Percentiles rank a stretch among this genome's conserved stretches.
phyloP scores from a whole-genome alignment of 2,888 invertebrate genomes.

The Trichogramma dendrolimi region DNA sequence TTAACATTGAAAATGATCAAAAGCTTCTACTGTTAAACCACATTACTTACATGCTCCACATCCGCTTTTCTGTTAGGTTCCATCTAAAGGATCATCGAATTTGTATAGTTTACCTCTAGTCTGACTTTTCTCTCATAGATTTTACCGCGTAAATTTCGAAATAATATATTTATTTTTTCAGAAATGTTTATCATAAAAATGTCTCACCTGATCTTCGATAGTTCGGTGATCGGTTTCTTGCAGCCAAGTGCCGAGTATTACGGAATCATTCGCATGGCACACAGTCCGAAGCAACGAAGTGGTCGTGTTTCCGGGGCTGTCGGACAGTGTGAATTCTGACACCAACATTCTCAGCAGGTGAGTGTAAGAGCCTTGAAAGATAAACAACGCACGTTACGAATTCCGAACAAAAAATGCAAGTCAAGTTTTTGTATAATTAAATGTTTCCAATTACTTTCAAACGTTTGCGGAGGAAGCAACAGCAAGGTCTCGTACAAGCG shows the following conservation, averaged over 20 bases:
- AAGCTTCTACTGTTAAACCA: conserved; percentile 34
- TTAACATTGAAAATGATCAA: conserved; percentile 3
- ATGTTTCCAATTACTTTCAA: conserved; percentile 61
- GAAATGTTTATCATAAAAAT: conserved; percentile 25
- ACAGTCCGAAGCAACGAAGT: conserved; percentile 77
- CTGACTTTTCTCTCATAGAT: not conserved
- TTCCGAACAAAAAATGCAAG: not conserved
- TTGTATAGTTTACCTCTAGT: not conserved
- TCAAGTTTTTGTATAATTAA: not conserved
- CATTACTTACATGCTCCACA: conserved; percentile 74
- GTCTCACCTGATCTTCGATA: conserved; percentile 89
- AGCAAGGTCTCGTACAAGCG: conserved; percentile 86
- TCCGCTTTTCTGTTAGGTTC: conserved; percentile 78
- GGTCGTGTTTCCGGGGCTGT: conserved; percentile 88
- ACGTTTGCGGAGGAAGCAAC: conserved; percentile 71
- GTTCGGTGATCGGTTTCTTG: conserved; percentile 94
- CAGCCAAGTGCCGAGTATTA: conserved; percentile 90
- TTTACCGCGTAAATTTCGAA: conserved; percentile 5
- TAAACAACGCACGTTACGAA: not conserved
- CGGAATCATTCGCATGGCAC: conserved; percentile 84
- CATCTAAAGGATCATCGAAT: conserved; percentile 58
- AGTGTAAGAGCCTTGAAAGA: conserved; percentile 67
- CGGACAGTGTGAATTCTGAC: conserved; percentile 90
- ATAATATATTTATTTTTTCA: conserved; percentile 21
- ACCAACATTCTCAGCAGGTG: conserved; percentile 86